A percentile compares a stretch with the other conserved stretches of the same genome.
phyloP scores from a whole-genome alignment of 2,797 vertebrate genomes.

The Falco biarmicus region DNA sequence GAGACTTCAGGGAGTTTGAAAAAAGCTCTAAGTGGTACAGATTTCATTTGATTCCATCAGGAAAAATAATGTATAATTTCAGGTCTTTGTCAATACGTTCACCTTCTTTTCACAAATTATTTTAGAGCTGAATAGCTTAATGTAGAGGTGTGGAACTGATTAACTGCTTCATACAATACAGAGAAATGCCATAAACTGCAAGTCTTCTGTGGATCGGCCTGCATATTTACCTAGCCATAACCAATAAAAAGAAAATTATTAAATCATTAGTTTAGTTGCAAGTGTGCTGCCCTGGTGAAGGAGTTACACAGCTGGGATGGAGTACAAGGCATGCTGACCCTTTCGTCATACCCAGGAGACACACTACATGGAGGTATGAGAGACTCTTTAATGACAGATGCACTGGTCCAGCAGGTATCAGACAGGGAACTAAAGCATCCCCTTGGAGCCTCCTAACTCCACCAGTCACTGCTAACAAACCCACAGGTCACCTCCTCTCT shows the following conservation, averaged over 20 bases:
- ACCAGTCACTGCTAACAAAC: neutral
- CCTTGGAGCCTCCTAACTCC: rapidly evolving
- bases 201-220: neutral
- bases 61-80: neutral
- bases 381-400: neutral
- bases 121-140: neutral
- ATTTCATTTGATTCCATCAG: neutral
- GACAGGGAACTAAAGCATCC: neutral
- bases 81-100: neutral
- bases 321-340: neutral
- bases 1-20: neutral
- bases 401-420: neutral
- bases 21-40: neutral
- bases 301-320: neutral
- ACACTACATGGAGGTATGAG: rapidly evolving
- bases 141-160: neutral
- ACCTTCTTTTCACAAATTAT: neutral
- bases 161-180: neutral
- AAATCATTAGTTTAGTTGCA: neutral
- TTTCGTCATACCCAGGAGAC: neutral
- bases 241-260: neutral
- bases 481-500: neutral
- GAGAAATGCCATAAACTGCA: neutral
- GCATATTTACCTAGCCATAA: neutral
- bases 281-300: neutral